A percentile compares a stretch with the other conserved stretches of the same genome.
Conservation (phyloP, 1,140 invertebrate genomes). For the Paraescarpia echinospica region DNA sequence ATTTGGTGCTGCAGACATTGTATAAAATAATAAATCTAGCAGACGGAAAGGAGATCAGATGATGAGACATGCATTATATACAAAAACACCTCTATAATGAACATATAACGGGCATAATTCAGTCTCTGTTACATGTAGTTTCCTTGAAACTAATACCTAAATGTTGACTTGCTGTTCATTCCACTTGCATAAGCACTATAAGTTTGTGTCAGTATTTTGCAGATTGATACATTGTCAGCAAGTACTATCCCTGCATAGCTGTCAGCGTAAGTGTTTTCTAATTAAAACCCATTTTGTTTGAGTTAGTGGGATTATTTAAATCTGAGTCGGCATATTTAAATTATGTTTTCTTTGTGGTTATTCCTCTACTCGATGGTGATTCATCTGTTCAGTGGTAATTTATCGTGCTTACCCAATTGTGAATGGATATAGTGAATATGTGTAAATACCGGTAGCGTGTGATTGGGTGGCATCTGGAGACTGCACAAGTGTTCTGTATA, state of each 20-base stretch:
- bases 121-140: neutral
- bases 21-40: slow-evolving; percentile 1
- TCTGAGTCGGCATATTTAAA: neutral
- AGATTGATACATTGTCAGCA: neutral
- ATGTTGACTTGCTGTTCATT: neutral
- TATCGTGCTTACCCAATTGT: neutral
- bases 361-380: neutral
- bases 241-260: too few species aligned
- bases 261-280: neutral
- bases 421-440: neutral
- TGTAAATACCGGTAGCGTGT: neutral
- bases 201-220: neutral
- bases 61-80: neutral
- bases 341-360: neutral
- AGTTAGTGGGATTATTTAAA: neutral
- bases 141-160: neutral
- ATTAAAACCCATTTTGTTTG: neutral
- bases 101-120: neutral
- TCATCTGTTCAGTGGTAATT: neutral
- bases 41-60: neutral
- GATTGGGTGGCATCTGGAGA: neutral
- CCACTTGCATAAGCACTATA: neutral
- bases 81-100: neutral
- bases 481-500: neutral
- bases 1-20: neutral